Percentiles rank a stretch among this genome's conserved stretches.
phyloP scores from a whole-genome alignment of 1,140 invertebrate species.

The Charaxes varanes region DNA sequence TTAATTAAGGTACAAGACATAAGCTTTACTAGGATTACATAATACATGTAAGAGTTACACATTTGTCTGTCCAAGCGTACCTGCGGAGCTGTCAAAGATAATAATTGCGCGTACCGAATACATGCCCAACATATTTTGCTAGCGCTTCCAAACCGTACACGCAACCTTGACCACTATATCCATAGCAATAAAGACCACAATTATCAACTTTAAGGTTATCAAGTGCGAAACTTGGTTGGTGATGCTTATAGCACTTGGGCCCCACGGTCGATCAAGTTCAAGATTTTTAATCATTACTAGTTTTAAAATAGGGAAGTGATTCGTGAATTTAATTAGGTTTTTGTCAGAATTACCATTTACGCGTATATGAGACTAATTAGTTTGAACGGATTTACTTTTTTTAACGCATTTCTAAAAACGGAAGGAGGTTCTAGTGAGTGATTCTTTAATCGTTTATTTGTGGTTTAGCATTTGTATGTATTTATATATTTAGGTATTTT shows the following conservation, averaged over 20 bases:
- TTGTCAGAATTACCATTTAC: constrained; percentile 11
- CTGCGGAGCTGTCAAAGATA: constrained; percentile 59
- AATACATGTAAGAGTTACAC: constrained; percentile 16
- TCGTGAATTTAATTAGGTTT: constrained; percentile 40
- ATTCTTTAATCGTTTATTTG: too few species aligned
- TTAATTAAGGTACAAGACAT: background rate
- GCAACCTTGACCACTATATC: constrained; percentile 28
- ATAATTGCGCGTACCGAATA: constrained; percentile 68
- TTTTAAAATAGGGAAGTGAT: constrained; percentile 45
- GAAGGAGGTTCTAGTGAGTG: too few species aligned
- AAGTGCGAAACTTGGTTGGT: constrained; percentile 26
- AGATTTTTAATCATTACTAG: constrained; percentile 58
- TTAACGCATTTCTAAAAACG: too few species aligned
- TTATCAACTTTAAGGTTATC: background rate
- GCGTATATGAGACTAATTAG: too few species aligned
- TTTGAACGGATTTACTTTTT: too few species aligned
- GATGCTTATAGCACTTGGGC: constrained; percentile 43
- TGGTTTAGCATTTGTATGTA: too few species aligned
- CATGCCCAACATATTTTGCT: constrained; percentile 38
- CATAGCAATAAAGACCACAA: constrained; percentile 14
- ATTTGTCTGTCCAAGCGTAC: constrained; percentile 40
- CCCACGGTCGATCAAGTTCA: constrained; percentile 55
- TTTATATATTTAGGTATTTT: too few species aligned
- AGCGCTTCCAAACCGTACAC: constrained; percentile 6
- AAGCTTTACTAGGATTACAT: constrained; percentile 13